Percentiles rank a stretch among this genome's conserved stretches.
phyloP scores from a whole-genome alignment of 2,797 vertebrate species.

The Chaenodraco wilsoni region DNA sequence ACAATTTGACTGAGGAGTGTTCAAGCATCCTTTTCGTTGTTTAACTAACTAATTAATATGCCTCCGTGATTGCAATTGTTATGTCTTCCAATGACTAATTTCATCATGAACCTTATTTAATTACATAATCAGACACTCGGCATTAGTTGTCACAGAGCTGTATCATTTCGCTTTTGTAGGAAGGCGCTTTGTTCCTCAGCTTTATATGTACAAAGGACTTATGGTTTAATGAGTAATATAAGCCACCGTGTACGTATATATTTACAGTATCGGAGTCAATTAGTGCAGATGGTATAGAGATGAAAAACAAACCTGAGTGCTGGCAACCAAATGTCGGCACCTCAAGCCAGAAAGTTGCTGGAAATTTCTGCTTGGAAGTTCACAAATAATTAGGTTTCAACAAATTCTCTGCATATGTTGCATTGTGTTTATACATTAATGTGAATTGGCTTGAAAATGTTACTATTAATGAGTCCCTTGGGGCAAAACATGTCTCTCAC shows the following conservation, averaged over 20 bases:
- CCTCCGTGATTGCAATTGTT: slow-evolving; percentile 42
- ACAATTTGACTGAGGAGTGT: slow-evolving; percentile 27
- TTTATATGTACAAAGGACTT: background rate
- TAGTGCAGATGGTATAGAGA: slow-evolving; percentile 1
- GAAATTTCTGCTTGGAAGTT: slow-evolving; percentile 10
- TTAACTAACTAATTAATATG: slow-evolving; percentile 52
- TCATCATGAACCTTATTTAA: slow-evolving; percentile 45
- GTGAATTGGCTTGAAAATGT: background rate
- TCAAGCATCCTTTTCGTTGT: slow-evolving; percentile 32
- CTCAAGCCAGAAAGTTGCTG: background rate
- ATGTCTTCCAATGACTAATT: slow-evolving; percentile 49
- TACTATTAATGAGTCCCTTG: slow-evolving; percentile 27
- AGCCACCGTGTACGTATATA: background rate
- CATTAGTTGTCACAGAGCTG: slow-evolving; percentile 37
- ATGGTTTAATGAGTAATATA: slow-evolving; percentile 5
- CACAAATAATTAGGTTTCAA: slow-evolving; percentile 23
- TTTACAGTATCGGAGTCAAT: slow-evolving; percentile 18
- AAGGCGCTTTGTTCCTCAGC: slow-evolving; percentile 2
- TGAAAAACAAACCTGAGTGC: slow-evolving; percentile 29
- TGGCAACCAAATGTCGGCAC: background rate
- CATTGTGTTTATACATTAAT: background rate
- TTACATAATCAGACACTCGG: slow-evolving; percentile 55
- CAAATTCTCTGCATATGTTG: background rate
- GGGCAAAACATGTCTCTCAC: background rate
- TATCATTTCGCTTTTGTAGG: slow-evolving; percentile 20